Conservation (phyloP, 2,888 invertebrate genomes). For the Emmelina monodactyla region DNA sequence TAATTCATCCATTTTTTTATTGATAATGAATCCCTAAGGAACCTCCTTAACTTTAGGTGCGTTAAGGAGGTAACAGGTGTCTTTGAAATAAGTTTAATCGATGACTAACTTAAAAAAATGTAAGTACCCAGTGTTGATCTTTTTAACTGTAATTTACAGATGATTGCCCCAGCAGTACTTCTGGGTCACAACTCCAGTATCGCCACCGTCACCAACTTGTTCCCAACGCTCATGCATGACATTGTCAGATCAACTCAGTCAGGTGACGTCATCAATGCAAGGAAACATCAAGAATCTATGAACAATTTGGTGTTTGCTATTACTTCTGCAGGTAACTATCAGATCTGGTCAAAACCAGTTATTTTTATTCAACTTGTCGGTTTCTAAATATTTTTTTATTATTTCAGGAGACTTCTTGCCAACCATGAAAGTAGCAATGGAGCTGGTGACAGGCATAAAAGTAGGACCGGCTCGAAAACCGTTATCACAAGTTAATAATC, state of each 20-base stretch:
- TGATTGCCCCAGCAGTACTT: slow-evolving; percentile 67
- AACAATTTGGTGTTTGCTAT: slow-evolving; percentile 47
- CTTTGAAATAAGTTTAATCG: no score
- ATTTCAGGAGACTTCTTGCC: slow-evolving; percentile 68
- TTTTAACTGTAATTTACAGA: slow-evolving; percentile 34
- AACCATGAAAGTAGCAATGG: slow-evolving; percentile 72
- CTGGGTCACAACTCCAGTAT: slow-evolving; percentile 75
- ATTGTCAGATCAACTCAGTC: slow-evolving; percentile 54
- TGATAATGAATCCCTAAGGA: no score
- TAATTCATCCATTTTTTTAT: no score
- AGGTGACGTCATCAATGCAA: slow-evolving; percentile 43
- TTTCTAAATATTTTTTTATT: no score
- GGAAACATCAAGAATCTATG: slow-evolving; percentile 48
- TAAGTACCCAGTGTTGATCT: not conserved
- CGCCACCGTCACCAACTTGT: slow-evolving; percentile 72
- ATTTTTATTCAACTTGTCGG: no score
- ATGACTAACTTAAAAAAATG: no score
- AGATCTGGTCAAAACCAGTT: no score
- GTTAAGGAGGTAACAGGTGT: no score
- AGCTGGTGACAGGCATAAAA: slow-evolving; percentile 57
- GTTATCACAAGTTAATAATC: no score
- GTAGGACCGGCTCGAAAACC: slow-evolving; percentile 68
- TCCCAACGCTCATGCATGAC: slow-evolving; percentile 58
- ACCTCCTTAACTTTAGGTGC: no score
- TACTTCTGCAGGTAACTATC: slow-evolving; percentile 42